A percentile compares a stretch with the other conserved stretches of the same genome.
Evolutionary conservation across 2,888 invertebrate genomes (phyloP).

Genomic region (Nipponacmea schrenckii): DNA sequence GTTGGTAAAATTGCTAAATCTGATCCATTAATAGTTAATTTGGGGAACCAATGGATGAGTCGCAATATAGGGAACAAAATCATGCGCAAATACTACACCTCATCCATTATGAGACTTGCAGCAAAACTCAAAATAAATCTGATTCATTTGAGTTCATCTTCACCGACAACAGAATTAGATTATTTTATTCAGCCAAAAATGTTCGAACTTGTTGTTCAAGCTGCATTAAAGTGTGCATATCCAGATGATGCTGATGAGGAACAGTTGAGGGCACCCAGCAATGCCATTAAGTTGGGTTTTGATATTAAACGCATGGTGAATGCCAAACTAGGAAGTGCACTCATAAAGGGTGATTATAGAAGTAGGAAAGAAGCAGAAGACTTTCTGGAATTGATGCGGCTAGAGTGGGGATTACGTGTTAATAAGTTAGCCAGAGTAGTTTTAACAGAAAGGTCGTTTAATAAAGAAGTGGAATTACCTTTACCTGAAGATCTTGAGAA

Average conservation of each 20-base stretch:
- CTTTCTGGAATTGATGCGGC: constrained; percentile 30
- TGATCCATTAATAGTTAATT: constrained; percentile 24
- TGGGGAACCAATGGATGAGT: constrained; percentile 30
- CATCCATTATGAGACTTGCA: constrained; percentile 25
- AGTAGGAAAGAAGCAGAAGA: constrained; percentile 27
- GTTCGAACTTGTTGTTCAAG: constrained; percentile 29
- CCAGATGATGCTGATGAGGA: constrained; percentile 24
- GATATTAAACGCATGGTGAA: constrained; percentile 26
- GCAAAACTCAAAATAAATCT: constrained; percentile 12
- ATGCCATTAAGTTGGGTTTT: constrained; percentile 30
- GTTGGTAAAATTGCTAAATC: constrained; percentile 22
- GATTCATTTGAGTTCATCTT: background rate
- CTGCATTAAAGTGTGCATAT: constrained; percentile 21
- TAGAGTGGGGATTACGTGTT: constrained; percentile 28
- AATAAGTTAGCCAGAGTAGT: constrained; percentile 31
- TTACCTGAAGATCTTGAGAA: constrained; percentile 30
- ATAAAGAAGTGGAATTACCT: constrained; percentile 25
- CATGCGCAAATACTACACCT: constrained; percentile 32
- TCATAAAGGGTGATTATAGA: constrained; percentile 18
- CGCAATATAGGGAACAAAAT: constrained; percentile 27
- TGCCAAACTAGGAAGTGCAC: constrained; percentile 27
- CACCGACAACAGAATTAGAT: background rate
- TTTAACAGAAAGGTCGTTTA: constrained; percentile 26
- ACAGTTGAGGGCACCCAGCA: constrained; percentile 28
- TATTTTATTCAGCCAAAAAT: constrained; percentile 24